phyloP scores from a whole-genome alignment of 2,113 vertebrate genomes.

The Acanthisitta chloris region DNA sequence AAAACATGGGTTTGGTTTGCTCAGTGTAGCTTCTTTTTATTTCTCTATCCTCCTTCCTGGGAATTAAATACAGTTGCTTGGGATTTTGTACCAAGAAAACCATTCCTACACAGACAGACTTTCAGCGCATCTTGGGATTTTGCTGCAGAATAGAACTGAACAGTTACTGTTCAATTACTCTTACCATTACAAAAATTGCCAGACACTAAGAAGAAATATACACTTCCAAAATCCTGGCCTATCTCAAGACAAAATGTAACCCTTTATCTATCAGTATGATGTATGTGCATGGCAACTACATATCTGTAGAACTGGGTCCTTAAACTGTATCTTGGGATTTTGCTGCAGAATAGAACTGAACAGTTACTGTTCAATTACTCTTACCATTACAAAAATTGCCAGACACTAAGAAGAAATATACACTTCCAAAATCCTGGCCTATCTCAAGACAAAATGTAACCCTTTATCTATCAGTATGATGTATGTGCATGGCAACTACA shows the following conservation, averaged over 20 bases:
- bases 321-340: neutral
- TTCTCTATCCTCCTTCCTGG: neutral
- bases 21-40: neutral
- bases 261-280: neutral
- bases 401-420: neutral
- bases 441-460: neutral
- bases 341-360: neutral
- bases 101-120: neutral
- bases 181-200: rapidly evolving
- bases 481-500: neutral
- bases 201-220: neutral
- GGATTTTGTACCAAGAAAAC: neutral
- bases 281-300: neutral
- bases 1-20: neutral
- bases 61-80: neutral
- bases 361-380: neutral
- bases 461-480: neutral
- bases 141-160: neutral
- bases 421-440: neutral
- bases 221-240: neutral
- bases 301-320: neutral
- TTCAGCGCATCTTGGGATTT: neutral
- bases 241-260: neutral
- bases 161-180: neutral
- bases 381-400: rapidly evolving